These are phyloP conservation scores for Hystrix cristata DNA, from an alignment of 2,113 vertebrate genomes.

Conservation along the genomic window DNA sequence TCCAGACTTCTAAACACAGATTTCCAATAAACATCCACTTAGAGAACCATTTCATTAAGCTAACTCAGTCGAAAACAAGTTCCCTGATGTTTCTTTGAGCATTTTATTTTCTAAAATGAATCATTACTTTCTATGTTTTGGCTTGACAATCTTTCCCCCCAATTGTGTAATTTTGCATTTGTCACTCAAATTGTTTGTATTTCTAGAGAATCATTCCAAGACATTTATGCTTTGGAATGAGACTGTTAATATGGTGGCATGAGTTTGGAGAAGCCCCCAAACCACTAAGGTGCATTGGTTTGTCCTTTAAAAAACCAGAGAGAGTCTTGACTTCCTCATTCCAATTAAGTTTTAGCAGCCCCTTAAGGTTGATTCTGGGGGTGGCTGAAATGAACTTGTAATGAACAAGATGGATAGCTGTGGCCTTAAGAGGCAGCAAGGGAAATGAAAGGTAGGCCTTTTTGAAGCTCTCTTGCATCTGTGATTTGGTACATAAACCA, in stretches of 20 bases:
- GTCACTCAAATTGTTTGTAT: slow-evolving; percentile 76
- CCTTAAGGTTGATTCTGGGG: slow-evolving; percentile 52
- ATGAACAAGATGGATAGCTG: slow-evolving; percentile 49
- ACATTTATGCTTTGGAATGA: slow-evolving; percentile 71
- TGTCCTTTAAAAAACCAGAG: slow-evolving; percentile 40
- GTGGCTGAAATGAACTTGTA: slow-evolving; percentile 61
- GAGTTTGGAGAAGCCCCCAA: slow-evolving; percentile 12
- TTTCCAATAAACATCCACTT: slow-evolving; percentile 80
- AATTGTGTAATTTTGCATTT: slow-evolving; percentile 78
- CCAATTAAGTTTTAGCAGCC: slow-evolving; percentile 71
- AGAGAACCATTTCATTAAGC: slow-evolving; percentile 82
- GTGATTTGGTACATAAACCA: slow-evolving; percentile 45
- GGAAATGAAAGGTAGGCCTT: slow-evolving; percentile 52
- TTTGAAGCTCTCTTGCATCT: neutral
- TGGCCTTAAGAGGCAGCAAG: neutral
- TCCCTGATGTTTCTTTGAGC: slow-evolving; percentile 78
- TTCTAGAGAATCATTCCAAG: slow-evolving; percentile 69
- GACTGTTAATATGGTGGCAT: slow-evolving; percentile 22
- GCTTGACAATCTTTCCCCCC: slow-evolving; percentile 65
- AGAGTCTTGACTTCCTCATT: slow-evolving; percentile 63
- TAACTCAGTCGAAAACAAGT: slow-evolving; percentile 70
- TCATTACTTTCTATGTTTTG: slow-evolving; percentile 72
- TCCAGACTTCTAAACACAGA: slow-evolving; percentile 71
- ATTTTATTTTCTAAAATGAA: slow-evolving; percentile 76
- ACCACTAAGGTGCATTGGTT: neutral